Percentiles rank a stretch among this genome's conserved stretches.
Conservation (phyloP, 2,888 invertebrate species). For the Pocota personata region DNA sequence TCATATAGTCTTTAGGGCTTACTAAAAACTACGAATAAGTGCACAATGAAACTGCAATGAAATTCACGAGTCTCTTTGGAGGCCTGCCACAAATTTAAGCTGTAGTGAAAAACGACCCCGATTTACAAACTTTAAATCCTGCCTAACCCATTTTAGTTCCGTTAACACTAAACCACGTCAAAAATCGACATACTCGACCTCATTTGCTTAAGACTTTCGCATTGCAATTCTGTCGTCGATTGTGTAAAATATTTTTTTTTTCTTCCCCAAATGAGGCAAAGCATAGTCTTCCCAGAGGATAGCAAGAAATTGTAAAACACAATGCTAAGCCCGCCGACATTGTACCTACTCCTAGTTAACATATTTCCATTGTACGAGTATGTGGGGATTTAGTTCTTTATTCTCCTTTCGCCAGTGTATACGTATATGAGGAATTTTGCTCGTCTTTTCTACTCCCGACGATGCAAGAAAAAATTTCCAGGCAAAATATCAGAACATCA, state of each 20-base stretch:
- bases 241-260: constrained; percentile 25
- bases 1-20: too few species aligned
- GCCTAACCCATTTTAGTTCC: constrained; percentile 29
- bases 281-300: background rate
- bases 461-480: background rate
- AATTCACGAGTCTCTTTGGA: too few species aligned
- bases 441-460: background rate
- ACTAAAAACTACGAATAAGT: too few species aligned
- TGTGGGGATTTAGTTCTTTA: background rate
- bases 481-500: constrained; percentile 22
- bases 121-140: background rate
- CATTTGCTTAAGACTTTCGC: constrained; percentile 45
- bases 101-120: background rate
- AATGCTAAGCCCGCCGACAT: constrained; percentile 62
- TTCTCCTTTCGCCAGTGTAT: background rate
- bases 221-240: constrained; percentile 22
- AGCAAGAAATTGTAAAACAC: constrained; percentile 52
- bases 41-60: too few species aligned
- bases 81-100: too few species aligned
- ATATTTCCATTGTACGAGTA: constrained; percentile 52
- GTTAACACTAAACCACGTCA: constrained; percentile 32
- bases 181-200: constrained; percentile 62
- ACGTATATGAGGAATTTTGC: constrained; percentile 50
- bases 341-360: constrained; percentile 54
- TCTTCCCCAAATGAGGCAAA: constrained; percentile 8